Evolutionary conservation across 2,888 invertebrate genomes (phyloP).

Genomic region (Adelphocoris suturalis): DNA sequence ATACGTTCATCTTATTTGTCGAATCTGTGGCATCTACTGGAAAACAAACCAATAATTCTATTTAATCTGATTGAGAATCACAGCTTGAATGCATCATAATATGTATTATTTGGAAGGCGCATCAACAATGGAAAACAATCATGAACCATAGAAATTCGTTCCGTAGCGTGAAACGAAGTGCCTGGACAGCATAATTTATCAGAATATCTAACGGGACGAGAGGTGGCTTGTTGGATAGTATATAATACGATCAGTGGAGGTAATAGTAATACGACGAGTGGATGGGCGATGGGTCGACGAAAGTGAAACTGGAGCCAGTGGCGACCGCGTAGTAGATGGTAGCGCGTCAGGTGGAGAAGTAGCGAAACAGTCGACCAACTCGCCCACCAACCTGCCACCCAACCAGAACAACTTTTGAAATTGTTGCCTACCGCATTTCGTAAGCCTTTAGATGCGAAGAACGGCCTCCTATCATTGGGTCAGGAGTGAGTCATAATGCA

Average conservation of each 20-base stretch:
- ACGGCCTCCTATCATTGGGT: not conserved
- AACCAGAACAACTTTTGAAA: not conserved
- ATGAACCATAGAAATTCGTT: not conserved
- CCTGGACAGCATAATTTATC: not conserved
- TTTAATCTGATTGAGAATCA: too few relatives aligned
- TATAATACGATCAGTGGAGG: not conserved
- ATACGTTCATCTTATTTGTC: too few relatives aligned
- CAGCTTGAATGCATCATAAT: too few relatives aligned
- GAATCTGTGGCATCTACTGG: too few relatives aligned
- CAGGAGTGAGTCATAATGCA: not conserved
- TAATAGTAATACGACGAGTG: not conserved
- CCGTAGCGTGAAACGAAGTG: not conserved
- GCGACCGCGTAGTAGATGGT: not conserved
- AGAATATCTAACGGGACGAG: not conserved
- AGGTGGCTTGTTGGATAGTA: not conserved
- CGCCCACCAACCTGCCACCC: conserved; percentile 18
- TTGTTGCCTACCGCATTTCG: not conserved
- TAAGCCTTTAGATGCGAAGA: not conserved
- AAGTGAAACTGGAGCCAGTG: conserved; percentile 1
- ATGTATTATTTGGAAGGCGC: too few relatives aligned
- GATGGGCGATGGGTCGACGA: not conserved
- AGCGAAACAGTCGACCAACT: not conserved
- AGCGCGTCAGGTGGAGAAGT: conserved; percentile 29
- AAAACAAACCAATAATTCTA: too few relatives aligned
- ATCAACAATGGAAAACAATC: not conserved